These are phyloP conservation scores for Zingel zingel DNA, from an alignment of 2,113 vertebrate species.

Conservation along the genomic window DNA sequence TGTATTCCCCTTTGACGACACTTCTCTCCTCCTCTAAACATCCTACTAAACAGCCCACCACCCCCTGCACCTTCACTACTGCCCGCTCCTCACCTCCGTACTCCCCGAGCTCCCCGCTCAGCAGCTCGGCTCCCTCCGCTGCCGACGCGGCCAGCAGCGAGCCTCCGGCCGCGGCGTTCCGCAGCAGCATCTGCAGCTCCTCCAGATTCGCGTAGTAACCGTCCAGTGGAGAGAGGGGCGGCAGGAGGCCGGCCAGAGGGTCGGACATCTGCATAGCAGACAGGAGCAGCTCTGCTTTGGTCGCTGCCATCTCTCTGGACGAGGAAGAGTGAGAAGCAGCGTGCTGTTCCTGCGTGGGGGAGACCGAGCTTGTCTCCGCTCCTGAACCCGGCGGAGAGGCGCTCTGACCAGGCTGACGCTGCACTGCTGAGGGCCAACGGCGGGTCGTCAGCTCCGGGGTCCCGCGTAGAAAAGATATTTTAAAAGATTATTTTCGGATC, in stretches of 20 bases:
- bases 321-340: background rate
- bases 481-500: background rate
- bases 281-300: constrained; percentile 94
- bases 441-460: constrained; percentile 16
- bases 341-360: background rate
- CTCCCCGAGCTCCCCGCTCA: constrained; percentile 86
- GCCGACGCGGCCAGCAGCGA: constrained; percentile 88
- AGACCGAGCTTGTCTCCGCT: background rate
- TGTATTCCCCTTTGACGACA: too few relatives aligned
- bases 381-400: constrained; percentile 2
- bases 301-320: constrained; percentile 86
- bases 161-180: constrained; percentile 85
- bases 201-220: constrained; percentile 91
- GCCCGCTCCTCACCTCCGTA: constrained; percentile 90
- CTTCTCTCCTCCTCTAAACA: background rate
- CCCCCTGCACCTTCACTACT: background rate
- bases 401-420: constrained; percentile 30
- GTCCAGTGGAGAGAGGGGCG: constrained; percentile 90
- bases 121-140: constrained; percentile 86
- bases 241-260: constrained; percentile 86
- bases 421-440: constrained; percentile 55
- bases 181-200: constrained; percentile 92
- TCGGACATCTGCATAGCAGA: constrained; percentile 93
- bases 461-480: background rate
- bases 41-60: background rate